phyloP scores from a whole-genome alignment of 2,888 invertebrate genomes.

The Rotaria macrura region DNA sequence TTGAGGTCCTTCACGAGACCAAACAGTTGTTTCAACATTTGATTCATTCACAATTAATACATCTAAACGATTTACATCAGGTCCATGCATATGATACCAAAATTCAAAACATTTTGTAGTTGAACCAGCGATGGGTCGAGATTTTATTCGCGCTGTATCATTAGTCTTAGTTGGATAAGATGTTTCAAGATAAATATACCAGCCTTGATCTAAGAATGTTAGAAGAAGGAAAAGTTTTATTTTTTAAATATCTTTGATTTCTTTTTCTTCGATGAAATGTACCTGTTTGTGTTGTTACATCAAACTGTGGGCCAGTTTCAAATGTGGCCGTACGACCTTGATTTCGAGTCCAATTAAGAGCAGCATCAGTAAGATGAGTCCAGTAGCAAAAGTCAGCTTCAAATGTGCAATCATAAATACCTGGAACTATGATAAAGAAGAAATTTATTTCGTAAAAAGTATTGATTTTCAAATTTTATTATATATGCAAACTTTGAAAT shows the following conservation, averaged over 20 bases:
- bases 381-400: constrained; percentile 42
- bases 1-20: constrained; percentile 40
- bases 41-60: constrained; percentile 1
- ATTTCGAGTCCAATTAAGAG: constrained; percentile 38
- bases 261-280: constrained; percentile 20
- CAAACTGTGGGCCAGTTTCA: constrained; percentile 40
- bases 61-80: constrained; percentile 35
- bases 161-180: constrained; percentile 30
- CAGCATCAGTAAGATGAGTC: constrained; percentile 38
- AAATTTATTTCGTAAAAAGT: too few species aligned
- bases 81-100: constrained; percentile 36
- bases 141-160: constrained; percentile 30
- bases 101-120: constrained; percentile 28
- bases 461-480: neutral
- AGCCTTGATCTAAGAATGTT: constrained; percentile 38
- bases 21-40: constrained; percentile 37
- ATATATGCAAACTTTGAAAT: neutral
- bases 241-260: neutral
- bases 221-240: constrained; percentile 18
- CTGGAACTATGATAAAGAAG: constrained; percentile 34
- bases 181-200: constrained; percentile 40
- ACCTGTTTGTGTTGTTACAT: constrained; percentile 41
- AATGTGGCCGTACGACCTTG: constrained; percentile 39
- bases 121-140: constrained; percentile 16
- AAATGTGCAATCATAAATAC: constrained; percentile 41